phyloP scores from a whole-genome alignment of 2,113 vertebrate species.

The Dipodomys stephensi region DNA sequence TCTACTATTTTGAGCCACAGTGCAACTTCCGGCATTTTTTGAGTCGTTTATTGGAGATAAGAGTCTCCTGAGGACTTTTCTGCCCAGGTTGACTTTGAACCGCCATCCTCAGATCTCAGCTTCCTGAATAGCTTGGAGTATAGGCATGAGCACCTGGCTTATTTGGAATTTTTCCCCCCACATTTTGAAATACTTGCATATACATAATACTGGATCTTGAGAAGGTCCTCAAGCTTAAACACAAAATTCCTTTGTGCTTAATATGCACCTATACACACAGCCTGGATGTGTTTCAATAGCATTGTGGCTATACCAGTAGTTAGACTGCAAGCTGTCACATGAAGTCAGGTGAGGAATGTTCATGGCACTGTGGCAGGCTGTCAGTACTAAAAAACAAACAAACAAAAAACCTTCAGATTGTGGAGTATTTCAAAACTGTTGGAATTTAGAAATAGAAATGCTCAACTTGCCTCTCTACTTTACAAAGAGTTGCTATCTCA shows the following conservation, averaged over 20 bases:
- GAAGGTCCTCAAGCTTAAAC: neutral
- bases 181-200: neutral
- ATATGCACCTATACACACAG: neutral
- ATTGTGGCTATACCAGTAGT: neutral
- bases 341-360: neutral
- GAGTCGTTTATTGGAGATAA: no score
- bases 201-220: neutral
- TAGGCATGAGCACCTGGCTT: no score
- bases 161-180: neutral
- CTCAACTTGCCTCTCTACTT: neutral
- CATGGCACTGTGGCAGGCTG: no score
- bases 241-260: neutral
- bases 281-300: neutral
- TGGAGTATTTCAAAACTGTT: neutral
- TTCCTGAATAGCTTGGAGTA: no score
- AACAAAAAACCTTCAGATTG: no score
- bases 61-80: no score
- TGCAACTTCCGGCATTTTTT: no score
- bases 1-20: no score
- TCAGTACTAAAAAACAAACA: no score
- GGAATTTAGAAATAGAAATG: neutral
- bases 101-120: no score
- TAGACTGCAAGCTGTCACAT: neutral
- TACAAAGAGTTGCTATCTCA: neutral
- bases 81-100: no score